Percentiles rank a stretch among this genome's conserved stretches.
Evolutionary conservation across 1,140 invertebrate species (phyloP).

Genomic region (Musca vetustissima): DNA sequence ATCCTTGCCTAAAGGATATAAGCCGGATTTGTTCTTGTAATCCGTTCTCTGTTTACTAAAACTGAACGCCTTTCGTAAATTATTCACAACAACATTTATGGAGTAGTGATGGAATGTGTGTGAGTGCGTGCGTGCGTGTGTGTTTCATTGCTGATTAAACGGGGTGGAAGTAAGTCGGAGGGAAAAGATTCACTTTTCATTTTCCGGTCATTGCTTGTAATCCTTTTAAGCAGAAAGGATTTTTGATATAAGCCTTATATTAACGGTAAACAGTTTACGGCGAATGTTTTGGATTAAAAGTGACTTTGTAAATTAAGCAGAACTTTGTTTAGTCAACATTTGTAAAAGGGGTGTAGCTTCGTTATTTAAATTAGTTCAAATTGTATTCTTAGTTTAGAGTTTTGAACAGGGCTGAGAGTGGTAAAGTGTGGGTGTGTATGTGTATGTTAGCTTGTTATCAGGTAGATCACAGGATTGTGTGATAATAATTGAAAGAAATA

Average conservation of each 20-base stretch:
- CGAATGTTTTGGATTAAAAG: background rate
- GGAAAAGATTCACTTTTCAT: background rate
- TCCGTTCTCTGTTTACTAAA: conserved; percentile 31
- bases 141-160: background rate
- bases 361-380: conserved; percentile 2
- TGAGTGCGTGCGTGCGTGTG: too few relatives aligned
- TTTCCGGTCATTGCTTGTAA: conserved; percentile 10
- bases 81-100: conserved; percentile 31
- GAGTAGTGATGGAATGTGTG: too few relatives aligned
- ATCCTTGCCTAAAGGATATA: background rate
- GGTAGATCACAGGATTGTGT: too few relatives aligned
- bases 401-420: too few relatives aligned
- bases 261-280: conserved; percentile 43
- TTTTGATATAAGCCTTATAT: conserved; percentile 52
- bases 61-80: conserved; percentile 40
- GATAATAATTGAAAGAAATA: too few relatives aligned
- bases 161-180: background rate
- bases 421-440: too few relatives aligned
- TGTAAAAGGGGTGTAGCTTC: background rate
- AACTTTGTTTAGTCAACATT: background rate
- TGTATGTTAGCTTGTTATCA: too few relatives aligned
- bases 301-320: conserved; percentile 20
- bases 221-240: conserved; percentile 46
- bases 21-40: conserved; percentile 3
- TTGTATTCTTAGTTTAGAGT: background rate